Conservation (phyloP, 2,797 vertebrate species). For the Hemibagrus guttatus region DNA sequence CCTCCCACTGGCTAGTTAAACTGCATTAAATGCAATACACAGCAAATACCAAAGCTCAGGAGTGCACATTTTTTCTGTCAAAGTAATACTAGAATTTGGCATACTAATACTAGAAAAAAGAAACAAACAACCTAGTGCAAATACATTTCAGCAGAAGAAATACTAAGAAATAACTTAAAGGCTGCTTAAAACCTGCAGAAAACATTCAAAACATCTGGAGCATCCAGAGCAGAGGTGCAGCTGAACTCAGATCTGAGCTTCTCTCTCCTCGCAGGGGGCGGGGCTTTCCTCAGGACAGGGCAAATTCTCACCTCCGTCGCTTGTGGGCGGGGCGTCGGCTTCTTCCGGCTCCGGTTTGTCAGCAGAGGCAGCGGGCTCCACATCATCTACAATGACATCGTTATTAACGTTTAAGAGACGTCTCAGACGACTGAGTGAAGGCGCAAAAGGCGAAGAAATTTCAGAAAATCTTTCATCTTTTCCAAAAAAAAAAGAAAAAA, state of each 20-base stretch:
- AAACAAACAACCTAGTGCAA: constrained; percentile 27
- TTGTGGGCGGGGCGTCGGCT: constrained; percentile 9
- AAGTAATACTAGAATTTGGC: constrained; percentile 20
- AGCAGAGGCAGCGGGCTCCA: constrained; percentile 8
- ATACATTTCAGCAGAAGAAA: constrained; percentile 23
- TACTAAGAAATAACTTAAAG: constrained; percentile 22
- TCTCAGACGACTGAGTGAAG: not conserved
- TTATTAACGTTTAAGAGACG: not conserved
- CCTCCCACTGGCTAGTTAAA: not conserved
- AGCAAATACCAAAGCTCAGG: not conserved
- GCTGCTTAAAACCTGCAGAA: not conserved
- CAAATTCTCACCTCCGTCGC: constrained; percentile 12
- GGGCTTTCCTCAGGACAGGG: not conserved
- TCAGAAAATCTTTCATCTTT: not conserved
- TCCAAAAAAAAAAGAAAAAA: not conserved
- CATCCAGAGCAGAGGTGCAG: not conserved
- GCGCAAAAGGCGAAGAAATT: not conserved
- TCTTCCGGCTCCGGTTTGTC: constrained; percentile 25
- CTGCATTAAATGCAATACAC: not conserved
- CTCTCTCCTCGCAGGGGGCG: constrained; percentile 27
- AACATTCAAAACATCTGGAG: not conserved
- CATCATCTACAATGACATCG: constrained; percentile 43
- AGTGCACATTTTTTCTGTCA: not conserved
- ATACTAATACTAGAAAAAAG: no score
- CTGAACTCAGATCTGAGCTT: constrained; percentile 12